A percentile compares a stretch with the other conserved stretches of the same genome.
These are phyloP conservation scores for Sebastes diaconus DNA, from an alignment of 2,797 vertebrate species.

Conservation along the genomic window DNA sequence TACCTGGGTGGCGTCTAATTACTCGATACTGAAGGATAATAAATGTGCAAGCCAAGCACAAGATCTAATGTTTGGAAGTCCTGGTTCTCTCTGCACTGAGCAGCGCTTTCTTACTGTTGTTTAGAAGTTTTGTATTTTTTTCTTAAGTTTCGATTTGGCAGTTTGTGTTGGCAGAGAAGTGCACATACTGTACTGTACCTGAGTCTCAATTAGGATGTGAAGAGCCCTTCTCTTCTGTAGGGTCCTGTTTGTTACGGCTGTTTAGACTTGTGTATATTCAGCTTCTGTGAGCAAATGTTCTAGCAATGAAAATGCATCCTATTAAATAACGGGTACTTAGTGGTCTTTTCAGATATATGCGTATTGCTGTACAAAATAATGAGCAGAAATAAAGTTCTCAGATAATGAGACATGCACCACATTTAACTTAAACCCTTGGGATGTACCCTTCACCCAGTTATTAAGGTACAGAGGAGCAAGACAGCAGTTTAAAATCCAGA, in stretches of 20 bases:
- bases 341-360: background rate
- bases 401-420: constrained; percentile 11
- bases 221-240: constrained; percentile 8
- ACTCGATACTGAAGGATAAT: constrained; percentile 34
- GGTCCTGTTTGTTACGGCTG: background rate
- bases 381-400: background rate
- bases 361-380: background rate
- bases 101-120: background rate
- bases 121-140: constrained; percentile 26
- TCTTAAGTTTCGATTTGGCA: constrained; percentile 32
- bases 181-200: constrained; percentile 34
- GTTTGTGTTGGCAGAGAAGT: constrained; percentile 31
- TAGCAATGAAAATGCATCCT: background rate
- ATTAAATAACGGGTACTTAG: background rate
- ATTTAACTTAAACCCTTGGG: background rate
- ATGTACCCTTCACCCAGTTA: background rate
- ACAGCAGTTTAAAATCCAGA: constrained; percentile 8
- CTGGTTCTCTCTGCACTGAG: constrained; percentile 5
- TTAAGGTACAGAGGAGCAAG: constrained; percentile 4
- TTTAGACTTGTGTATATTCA: background rate
- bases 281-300: constrained; percentile 8
- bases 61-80: constrained; percentile 12
- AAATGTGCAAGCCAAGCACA: constrained; percentile 38
- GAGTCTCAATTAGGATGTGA: constrained; percentile 28
- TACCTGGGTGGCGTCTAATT: constrained; percentile 38